Evolutionary conservation across 2,888 invertebrate genomes (phyloP).

Genomic region (Asteroscopus sphinx): DNA sequence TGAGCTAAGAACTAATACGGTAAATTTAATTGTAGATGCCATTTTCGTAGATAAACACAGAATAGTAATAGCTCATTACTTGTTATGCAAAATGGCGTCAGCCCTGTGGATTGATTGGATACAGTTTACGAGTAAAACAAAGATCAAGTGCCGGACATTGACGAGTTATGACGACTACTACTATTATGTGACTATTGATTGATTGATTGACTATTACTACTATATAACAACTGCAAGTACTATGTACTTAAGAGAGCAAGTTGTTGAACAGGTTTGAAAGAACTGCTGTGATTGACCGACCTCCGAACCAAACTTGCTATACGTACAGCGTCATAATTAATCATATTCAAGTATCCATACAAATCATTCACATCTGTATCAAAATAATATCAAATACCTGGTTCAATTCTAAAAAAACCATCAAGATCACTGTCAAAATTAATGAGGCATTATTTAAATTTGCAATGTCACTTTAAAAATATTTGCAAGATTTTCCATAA

Average conservation of each 20-base stretch:
- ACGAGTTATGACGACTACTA: constrained; percentile 12
- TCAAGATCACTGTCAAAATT: no score
- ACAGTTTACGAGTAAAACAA: constrained; percentile 25
- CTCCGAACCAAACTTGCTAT: constrained; percentile 1
- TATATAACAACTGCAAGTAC: no score
- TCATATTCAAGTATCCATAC: background rate
- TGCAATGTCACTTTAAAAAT: no score
- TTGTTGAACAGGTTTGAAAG: no score
- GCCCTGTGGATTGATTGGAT: constrained; percentile 2
- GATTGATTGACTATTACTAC: no score
- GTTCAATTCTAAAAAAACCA: no score
- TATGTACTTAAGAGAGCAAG: no score
- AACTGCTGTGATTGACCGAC: constrained; percentile 37
- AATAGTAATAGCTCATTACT: background rate
- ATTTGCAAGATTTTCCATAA: no score
- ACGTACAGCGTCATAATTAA: background rate
- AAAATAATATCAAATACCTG: background rate
- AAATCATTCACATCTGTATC: constrained; percentile 1
- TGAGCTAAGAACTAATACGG: no score
- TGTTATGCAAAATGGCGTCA: background rate
- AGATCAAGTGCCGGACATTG: constrained; percentile 28
- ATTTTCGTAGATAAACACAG: background rate
- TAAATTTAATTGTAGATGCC: no score
- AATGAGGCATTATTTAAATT: no score
- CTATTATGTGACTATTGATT: constrained; percentile 28